Base-by-base conservation (phyloP, 23 tunicate species). In the Aplidium turbinatum region DNA sequence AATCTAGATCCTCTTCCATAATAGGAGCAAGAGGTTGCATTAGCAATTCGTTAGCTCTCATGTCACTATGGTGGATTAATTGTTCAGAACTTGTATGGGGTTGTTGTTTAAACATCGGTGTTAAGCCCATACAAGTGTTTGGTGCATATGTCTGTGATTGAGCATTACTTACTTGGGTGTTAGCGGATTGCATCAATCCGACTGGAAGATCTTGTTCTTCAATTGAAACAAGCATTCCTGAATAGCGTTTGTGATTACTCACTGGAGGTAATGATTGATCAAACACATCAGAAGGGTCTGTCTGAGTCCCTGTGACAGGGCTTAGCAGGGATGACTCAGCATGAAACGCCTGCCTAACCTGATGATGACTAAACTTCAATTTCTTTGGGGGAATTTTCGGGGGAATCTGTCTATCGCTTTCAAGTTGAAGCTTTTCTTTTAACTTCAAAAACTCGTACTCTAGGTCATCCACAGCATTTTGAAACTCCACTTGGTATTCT, bases 21-120 rank as follows among this genome's bases (percentile, higher is more conserved):
- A 91, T 91, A 0, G 97, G 97, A 46, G 97, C 90, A 1, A 91
- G 47, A 33, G 97, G 97, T 42, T 91, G 91, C 30, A 84, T 91
- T 0, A 91, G 86, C 2, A 91, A 52, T 25, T 83, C 63, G 28
- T 82, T 55, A 1, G 91, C 77, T 35, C 97, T 47, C 20, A 68
- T 36, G 32, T 75, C 76, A 30, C 77, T 83, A 1, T 47, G 51
- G 1, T 62, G 30, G 16, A 52, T 4, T 47, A 29, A 48, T 20
- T 40, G 70, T 0, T 25, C 4, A 0, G 47, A 32, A 28, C 22
- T 19, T 9, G 19, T 28, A 6, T 65, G 72, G 3, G 50, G 26
- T 65, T 65, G 50, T 7, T 36, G 50, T 6, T 4, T n/a, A n/a
- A n/a, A n/a, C n/a, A n/a, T n/a, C n/a, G n/a, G n/a, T n/a, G n/a